Base-by-base conservation (phyloP, 2,113 vertebrate species). In the Poeciliopsis prolifica region DNA sequence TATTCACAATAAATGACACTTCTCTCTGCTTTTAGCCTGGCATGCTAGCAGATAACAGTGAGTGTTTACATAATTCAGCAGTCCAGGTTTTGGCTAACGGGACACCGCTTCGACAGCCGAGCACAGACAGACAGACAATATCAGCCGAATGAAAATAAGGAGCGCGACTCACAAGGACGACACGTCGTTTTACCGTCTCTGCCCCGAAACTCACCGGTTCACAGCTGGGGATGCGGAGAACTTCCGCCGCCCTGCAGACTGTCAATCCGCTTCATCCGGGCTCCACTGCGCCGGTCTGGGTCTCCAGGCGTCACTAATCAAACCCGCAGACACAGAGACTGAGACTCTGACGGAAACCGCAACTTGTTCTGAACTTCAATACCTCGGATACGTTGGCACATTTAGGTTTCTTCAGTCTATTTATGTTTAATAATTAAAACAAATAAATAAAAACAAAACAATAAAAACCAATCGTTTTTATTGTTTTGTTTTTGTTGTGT, bases 171-270 rank as follows among this genome's bases (percentile, higher is more conserved):
- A 6, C 5, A 35, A 33, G 28, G 1, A 77, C 0, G 11, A 1
- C 3, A 5, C 9, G 26, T 37, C 9, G 24, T n/a, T 6, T 2
- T 5, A 51, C 28, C 28, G 10, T 51, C 72, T 61, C 51, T 78
- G 17, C 66, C 17, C 15, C 1, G 26, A 19, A 15, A 78, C 86
- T 89, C 63, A 93, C 90, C 86, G 66, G 78, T 89, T 84, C 65
- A 80, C 35, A 79, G 79, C 79, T 79, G 69, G 78, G 35, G 82
- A 78, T 80, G 67, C 67, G 61, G 64, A 37, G 54, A 86, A 91
- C 88, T 91, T 90, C 88, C 79, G 72, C 44, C 64, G 30, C 28
- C 77, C 79, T 78, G 72, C 68, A 81, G 79, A 71, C 66, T 83
- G 86, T 81, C 74, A 82, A 89, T 88, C 81, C 54, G 15, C 26